Evolutionary conservation across 1,140 invertebrate species (phyloP), one percentile per base, ranked within the genome.

Genomic region (Steinernema feltiae): DNA sequence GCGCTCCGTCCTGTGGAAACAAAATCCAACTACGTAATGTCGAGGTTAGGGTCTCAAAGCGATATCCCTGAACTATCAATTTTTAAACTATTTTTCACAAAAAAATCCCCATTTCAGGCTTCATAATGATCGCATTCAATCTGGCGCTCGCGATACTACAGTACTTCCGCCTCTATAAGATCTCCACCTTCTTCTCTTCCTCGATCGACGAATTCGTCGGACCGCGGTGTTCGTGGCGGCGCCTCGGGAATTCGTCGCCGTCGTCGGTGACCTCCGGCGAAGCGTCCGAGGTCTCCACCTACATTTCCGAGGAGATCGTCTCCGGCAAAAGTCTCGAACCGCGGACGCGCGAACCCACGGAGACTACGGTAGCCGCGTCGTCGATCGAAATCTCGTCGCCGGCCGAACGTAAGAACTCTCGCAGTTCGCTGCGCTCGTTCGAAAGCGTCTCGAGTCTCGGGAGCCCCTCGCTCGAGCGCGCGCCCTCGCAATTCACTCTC

Each of bases 111-210:
- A 41, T 41, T 84, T 85, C 46, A 83, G 82, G 84, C 2, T 32
- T 85, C 46, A 27, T 85, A 1, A 75, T 82, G 17, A 75, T 86
- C 48, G 70, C 79, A 21, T 83, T 77, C 53, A 79, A 79, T 24
- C 30, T 77, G 15, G 70, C 69, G 0, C 76, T 85, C 15, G 35
- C 46, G 35, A 30, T 84, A 21, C 73, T 87, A 21, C 85, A 85
- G 77, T 79, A 78, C 46, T 72, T 87, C 32, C 80, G 79, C 18
- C 71, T 84, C 29, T 85, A 85, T 73, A 81, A 78, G n/a, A 74
- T 85, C 48, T 83, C 82, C 15, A 85, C 83, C 1, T 81, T 82
- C 53, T 70, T 83, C 32, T 79, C 78, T 69, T 80, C 84, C 1
- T 76, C 53, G 30, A 69, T 84, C 1, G 82, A 84, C 71, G 79